These are phyloP conservation scores for Lottia scabra DNA, from an alignment of 2,888 invertebrate genomes.

Conservation along the genomic window DNA sequence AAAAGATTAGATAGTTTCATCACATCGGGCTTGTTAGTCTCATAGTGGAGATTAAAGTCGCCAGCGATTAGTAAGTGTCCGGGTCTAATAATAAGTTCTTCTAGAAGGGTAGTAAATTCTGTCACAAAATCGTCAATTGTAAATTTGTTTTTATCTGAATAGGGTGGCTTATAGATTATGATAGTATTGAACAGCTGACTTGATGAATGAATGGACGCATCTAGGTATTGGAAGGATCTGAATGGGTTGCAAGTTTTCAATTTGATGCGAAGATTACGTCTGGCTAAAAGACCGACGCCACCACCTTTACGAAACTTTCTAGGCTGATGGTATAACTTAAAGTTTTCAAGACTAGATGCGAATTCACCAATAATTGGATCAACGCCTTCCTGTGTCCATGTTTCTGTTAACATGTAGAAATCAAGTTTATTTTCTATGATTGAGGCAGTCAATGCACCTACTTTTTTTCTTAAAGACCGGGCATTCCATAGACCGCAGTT, in stretches of 20 bases:
- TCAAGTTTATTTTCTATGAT: too few relatives aligned
- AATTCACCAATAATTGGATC: too few relatives aligned
- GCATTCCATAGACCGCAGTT: too few relatives aligned
- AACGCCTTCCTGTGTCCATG: too few relatives aligned
- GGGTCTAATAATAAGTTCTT: neutral
- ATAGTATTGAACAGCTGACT: neutral
- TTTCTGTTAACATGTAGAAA: too few relatives aligned
- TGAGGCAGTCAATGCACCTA: too few relatives aligned
- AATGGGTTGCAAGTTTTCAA: neutral
- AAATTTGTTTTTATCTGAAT: neutral
- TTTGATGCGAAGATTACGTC: neutral
- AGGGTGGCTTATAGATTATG: neutral
- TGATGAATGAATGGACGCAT: neutral
- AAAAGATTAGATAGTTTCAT: too few relatives aligned
- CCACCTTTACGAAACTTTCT: neutral
- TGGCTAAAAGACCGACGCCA: neutral
- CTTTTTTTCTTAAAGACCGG: too few relatives aligned
- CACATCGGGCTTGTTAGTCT: too few relatives aligned
- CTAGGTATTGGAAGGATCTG: slow-evolving; percentile 4
- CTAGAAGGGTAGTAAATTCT: neutral
- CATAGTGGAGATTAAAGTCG: neutral
- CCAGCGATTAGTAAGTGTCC: neutral
- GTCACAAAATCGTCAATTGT: neutral
- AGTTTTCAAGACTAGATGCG: too few relatives aligned
- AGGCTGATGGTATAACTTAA: neutral